Conservation (phyloP, 2,797 vertebrate genomes). For the Pyrocephalus nanus region DNA sequence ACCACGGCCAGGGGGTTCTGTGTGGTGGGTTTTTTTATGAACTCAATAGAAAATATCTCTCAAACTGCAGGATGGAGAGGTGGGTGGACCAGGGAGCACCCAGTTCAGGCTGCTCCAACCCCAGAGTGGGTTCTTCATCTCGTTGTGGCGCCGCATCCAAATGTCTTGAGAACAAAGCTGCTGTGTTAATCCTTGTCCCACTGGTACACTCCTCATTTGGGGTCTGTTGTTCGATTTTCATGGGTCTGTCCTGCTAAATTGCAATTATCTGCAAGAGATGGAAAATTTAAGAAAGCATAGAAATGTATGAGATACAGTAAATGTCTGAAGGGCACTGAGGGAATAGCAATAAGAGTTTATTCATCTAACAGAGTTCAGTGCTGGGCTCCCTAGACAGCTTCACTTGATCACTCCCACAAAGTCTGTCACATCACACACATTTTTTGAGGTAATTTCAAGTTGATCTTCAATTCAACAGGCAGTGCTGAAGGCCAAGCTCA, state of each 20-base stretch:
- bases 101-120: neutral
- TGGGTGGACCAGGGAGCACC: neutral
- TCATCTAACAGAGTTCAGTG: neutral
- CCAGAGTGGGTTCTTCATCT: neutral
- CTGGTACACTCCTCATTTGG: neutral
- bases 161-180: neutral
- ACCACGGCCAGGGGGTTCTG: neutral
- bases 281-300: neutral
- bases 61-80: neutral
- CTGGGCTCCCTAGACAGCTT: neutral
- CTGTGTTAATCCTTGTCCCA: neutral
- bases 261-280: neutral
- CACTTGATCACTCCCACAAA: neutral
- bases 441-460: neutral
- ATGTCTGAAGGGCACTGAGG: neutral
- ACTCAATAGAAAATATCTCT: neutral
- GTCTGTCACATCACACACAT: rapidly evolving
- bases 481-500: neutral
- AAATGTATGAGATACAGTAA: neutral
- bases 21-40: neutral
- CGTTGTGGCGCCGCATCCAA: rapidly evolving
- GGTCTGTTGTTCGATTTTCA: neutral
- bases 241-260: neutral
- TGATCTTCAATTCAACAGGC: neutral
- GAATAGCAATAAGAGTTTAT: neutral